phyloP scores from a whole-genome alignment of 2,113 vertebrate species.

The Microcebus ravelobensis region DNA sequence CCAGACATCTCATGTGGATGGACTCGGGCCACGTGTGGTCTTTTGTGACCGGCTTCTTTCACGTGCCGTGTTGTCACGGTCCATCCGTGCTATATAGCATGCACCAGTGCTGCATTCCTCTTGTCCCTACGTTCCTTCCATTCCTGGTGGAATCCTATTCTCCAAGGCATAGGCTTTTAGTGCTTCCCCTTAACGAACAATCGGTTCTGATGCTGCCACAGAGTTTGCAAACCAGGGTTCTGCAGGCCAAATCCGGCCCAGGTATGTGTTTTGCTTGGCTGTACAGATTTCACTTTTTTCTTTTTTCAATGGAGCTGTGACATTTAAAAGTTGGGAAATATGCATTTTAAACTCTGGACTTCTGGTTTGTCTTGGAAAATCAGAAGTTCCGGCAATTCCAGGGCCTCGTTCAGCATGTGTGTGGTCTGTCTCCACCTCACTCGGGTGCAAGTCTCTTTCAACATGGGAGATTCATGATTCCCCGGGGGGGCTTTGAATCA shows the following conservation, averaged over 20 bases:
- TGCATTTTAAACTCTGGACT: not conserved
- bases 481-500: not conserved
- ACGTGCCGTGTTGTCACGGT: fast-evolving
- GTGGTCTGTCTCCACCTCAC: fast-evolving
- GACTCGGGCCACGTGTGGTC: not conserved
- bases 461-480: not conserved
- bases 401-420: fast-evolving
- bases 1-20: not conserved
- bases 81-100: fast-evolving
- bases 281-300: not conserved
- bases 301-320: not conserved
- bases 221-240: not conserved
- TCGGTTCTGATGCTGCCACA: no score
- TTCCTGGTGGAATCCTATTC: not conserved
- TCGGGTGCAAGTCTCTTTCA: fast-evolving
- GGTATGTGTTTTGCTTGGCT: fast-evolving
- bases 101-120: fast-evolving
- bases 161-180: not conserved
- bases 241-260: fast-evolving
- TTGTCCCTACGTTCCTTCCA: no score
- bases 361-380: not conserved
- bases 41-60: not conserved
- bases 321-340: not conserved
- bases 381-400: not conserved
- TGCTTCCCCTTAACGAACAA: not conserved